phyloP scores from a whole-genome alignment of 1,140 invertebrate species.

The Meteorus sp. region DNA sequence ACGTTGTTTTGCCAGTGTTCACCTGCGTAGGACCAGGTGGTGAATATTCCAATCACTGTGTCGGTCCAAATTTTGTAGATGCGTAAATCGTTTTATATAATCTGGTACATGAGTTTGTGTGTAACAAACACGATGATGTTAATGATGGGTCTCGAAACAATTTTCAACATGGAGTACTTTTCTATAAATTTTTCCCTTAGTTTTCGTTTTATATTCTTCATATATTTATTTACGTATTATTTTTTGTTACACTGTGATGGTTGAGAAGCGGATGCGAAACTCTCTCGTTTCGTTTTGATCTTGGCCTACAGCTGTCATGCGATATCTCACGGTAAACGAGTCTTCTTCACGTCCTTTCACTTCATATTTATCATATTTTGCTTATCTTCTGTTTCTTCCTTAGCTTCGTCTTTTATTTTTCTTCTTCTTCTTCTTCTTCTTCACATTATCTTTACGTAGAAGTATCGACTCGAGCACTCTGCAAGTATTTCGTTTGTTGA shows the following conservation, averaged over 20 bases:
- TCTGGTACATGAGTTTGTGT: no score
- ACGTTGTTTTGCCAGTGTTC: conserved; percentile 1
- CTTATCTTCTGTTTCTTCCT: neutral
- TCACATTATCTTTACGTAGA: no score
- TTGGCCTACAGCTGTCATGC: conserved; percentile 15
- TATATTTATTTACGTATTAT: neutral
- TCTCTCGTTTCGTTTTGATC: conserved; percentile 7
- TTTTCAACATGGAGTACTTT: no score
- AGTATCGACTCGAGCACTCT: neutral
- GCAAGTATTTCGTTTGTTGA: no score
- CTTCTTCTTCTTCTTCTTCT: neutral
- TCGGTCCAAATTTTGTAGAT: neutral
- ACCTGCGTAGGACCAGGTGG: conserved; percentile 13
- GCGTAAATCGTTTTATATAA: no score
- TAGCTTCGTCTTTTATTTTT: neutral
- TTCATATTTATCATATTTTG: neutral
- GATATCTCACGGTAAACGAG: conserved; percentile 11
- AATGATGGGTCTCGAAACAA: neutral
- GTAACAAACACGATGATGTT: neutral
- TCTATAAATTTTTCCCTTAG: no score
- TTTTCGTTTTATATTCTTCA: no score
- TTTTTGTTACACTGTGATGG: neutral
- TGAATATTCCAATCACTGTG: neutral
- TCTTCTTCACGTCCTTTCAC: neutral
- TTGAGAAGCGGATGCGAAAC: no score